Percentiles rank a stretch among this genome's conserved stretches.
phyloP scores from a whole-genome alignment of 1,140 invertebrate genomes.

The Caenorhabditis briggsae region DNA sequence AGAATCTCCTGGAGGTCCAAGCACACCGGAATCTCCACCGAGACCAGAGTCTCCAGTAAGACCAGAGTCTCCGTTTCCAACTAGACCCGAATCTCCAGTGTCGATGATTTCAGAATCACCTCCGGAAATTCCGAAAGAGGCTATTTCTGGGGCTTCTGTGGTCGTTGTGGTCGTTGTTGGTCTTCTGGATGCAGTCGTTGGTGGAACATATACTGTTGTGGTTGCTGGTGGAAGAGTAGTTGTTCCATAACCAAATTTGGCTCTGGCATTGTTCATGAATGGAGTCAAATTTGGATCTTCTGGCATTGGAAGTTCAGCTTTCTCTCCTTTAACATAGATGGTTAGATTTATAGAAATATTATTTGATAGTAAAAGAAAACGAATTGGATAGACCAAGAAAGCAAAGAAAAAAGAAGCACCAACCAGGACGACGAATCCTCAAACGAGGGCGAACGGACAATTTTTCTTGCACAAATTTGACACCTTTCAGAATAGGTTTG shows the following conservation, averaged over 20 bases:
- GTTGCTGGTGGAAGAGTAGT: conserved; percentile 47
- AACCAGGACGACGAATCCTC: conserved; percentile 64
- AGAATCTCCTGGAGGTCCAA: conserved; percentile 45
- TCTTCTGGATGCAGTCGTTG: conserved; percentile 30
- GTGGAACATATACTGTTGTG: conserved; percentile 32
- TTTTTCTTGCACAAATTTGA: conserved; percentile 57
- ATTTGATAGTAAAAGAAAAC: not conserved
- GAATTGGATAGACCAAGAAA: not conserved
- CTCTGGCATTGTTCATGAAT: conserved; percentile 61
- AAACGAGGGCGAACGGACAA: conserved; percentile 61
- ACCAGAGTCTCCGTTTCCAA: not conserved
- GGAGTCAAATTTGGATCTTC: conserved; percentile 61
- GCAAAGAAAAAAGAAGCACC: conserved; percentile 18
- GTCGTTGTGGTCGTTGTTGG: conserved; percentile 29
- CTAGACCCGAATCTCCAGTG: conserved; percentile 33
- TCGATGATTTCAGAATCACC: conserved; percentile 43
- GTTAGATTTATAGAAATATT: not conserved
- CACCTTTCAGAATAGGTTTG: conserved; percentile 53
- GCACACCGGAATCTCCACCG: conserved; percentile 18
- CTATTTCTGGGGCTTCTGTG: conserved; percentile 28
- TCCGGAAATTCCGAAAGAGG: conserved; percentile 7
- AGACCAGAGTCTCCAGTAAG: conserved; percentile 9
- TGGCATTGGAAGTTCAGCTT: conserved; percentile 41
- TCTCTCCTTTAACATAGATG: conserved; percentile 10
- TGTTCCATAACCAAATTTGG: conserved; percentile 59